These are phyloP conservation scores for Hormaphis cornu DNA, from an alignment of 1,140 invertebrate genomes.

Conservation along the genomic window DNA sequence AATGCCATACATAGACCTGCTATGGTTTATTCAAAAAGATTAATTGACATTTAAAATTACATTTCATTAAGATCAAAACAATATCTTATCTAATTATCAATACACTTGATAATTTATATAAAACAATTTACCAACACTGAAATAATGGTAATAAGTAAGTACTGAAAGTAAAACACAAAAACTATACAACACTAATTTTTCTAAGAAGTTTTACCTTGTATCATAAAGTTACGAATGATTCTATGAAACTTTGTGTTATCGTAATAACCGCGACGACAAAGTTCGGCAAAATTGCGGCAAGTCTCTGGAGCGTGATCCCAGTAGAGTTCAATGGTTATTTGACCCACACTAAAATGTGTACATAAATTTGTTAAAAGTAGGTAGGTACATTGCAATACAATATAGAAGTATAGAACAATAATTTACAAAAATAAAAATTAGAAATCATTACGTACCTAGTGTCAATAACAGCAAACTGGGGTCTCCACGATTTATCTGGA, in stretches of 20 bases:
- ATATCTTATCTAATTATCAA: no score
- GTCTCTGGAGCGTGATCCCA: conserved; percentile 96
- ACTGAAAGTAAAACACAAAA: no score
- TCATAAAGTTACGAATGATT: conserved; percentile 96
- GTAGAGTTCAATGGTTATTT: conserved; percentile 83
- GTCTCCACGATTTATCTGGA: conserved; percentile 77
- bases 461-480: conserved; percentile 67
- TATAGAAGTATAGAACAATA: background rate
- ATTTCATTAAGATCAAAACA: no score
- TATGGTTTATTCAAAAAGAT: no score
- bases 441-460: conserved; percentile 58
- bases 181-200: no score
- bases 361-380: conserved; percentile 42
- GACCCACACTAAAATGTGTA: conserved; percentile 89
- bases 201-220: conserved; percentile 63
- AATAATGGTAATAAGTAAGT: no score
- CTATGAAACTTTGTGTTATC: conserved; percentile 94
- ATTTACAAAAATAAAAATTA: conserved; percentile 28
- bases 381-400: background rate
- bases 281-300: conserved; percentile 92
- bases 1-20: no score
- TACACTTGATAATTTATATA: no score
- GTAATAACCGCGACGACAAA: conserved; percentile 85
- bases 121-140: no score
- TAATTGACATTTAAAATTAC: no score